Evolutionary conservation across 2,113 vertebrate genomes (phyloP), one percentile per base, ranked within the genome.

Genomic region (Ceyx cyanopectus): DNA sequence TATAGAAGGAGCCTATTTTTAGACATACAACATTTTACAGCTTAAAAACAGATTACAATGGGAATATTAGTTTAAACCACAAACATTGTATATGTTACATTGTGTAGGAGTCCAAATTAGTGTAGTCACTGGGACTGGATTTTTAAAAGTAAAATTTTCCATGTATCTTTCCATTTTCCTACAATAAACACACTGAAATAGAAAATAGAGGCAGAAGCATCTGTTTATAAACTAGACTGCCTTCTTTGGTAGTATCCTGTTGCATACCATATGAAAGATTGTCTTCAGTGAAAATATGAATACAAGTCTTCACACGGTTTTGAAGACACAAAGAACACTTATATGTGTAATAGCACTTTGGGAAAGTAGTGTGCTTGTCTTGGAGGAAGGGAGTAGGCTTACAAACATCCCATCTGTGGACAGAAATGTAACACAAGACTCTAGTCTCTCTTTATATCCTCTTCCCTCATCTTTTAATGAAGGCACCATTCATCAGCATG

Each of bases 401-500:
- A 20, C 6, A 37, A 54, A 63, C 24, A 17, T 56, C 16, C 16
- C 20, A n/a, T 34, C 3, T 9, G 13, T 34, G 29, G 22, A 29
- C 12, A n/a, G 34, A 77, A 77, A 43, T 0, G 0, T 43, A 53
- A 40, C 2, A 61, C 2, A 2, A 82, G 29, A 11, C 10, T 53
- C 81, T 48, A 60, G 7, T 14, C 2, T 62, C 30, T 21, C 3
- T 13, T 14, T 34, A 2, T 53, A 12, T 22, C 8, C 2, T 32
- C 4, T 9, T 32, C 6, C 6, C 5, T 73, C 17, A 11, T 14
- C 26, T 58, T 69, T 43, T 50, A 34, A 12, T 57, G 19, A 37
- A 34, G 8, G 3, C 10, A 30, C 5, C 29, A 4, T 22, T 4
- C 12, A 68, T 26, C 21, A 65, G 34, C 11, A 22, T 0, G 0